Percentiles rank a stretch among this genome's conserved stretches.
These are phyloP conservation scores for Drosophila lacertosa DNA, from an alignment of 1,140 invertebrate species.

Conservation along the genomic window DNA sequence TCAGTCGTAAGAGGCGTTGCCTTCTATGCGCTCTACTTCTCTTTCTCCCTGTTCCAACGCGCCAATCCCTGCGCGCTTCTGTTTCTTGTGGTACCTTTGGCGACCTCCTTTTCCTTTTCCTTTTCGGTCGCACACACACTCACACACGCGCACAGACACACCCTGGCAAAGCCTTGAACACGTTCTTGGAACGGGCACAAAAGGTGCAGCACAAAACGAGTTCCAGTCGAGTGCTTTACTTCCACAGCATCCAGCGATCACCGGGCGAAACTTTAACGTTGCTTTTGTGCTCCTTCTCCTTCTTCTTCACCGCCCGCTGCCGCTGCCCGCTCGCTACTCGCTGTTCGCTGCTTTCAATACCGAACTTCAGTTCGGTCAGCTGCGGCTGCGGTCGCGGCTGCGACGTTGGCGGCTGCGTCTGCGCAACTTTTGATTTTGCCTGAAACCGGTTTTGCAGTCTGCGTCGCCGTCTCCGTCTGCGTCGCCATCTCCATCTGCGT, in stretches of 20 bases:
- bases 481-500: not conserved
- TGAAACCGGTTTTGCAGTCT: constrained; percentile 70
- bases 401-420: constrained; percentile 49
- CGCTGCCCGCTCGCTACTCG: not conserved
- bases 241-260: constrained; percentile 28
- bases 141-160: constrained; percentile 38
- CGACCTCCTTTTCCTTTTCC: constrained; percentile 77
- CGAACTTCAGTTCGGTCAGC: constrained; percentile 63
- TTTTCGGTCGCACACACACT: constrained; percentile 31
- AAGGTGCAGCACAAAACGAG: constrained; percentile 44
- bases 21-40: constrained; percentile 1
- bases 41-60: constrained; percentile 3
- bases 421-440: constrained; percentile 82
- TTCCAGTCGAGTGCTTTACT: constrained; percentile 44
- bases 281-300: constrained; percentile 27
- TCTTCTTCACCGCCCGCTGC: not conserved
- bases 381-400: constrained; percentile 10
- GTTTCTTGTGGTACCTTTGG: constrained; percentile 32
- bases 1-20: constrained; percentile 31
- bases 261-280: constrained; percentile 14
- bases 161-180: constrained; percentile 71
- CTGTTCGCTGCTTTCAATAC: constrained; percentile 27
- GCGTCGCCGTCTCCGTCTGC: constrained; percentile 11
- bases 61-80: constrained; percentile 53
- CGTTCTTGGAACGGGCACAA: constrained; percentile 62